Conservation (phyloP, 2,888 invertebrate genomes). For the Calameuta filiformis region DNA sequence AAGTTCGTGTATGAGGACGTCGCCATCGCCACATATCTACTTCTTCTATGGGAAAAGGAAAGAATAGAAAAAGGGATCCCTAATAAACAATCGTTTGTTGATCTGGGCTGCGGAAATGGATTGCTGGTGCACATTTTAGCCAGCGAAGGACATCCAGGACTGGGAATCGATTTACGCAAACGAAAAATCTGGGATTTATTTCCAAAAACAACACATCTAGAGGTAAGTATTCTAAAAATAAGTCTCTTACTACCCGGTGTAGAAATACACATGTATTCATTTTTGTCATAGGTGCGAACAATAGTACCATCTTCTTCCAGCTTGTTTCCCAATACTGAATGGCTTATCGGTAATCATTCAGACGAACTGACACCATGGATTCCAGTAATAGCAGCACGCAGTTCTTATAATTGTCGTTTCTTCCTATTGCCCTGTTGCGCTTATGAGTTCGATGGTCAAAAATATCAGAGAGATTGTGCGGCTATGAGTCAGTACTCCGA, state of each 20-base stretch:
- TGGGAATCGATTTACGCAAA: slow-evolving; percentile 86
- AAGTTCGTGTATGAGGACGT: slow-evolving; percentile 98
- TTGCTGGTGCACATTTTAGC: slow-evolving; percentile 87
- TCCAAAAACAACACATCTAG: slow-evolving; percentile 72
- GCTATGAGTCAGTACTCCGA: slow-evolving; percentile 82
- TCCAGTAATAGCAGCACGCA: slow-evolving; percentile 87
- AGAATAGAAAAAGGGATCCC: slow-evolving; percentile 60
- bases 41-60: slow-evolving; percentile 81
- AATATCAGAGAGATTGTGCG: slow-evolving; percentile 80
- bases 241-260: neutral
- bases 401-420: slow-evolving; percentile 80
- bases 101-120: slow-evolving; percentile 98
- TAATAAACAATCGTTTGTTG: slow-evolving; percentile 79
- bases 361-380: slow-evolving; percentile 99
- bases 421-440: slow-evolving; percentile 96
- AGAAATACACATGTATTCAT: neutral
- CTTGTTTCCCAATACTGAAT: slow-evolving; percentile 80
- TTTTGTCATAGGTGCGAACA: slow-evolving; percentile 70
- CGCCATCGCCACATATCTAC: slow-evolving; percentile 89
- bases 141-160: slow-evolving; percentile 84
- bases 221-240: slow-evolving; percentile 67
- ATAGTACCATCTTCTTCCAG: slow-evolving; percentile 77
- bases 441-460: slow-evolving; percentile 87
- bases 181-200: slow-evolving; percentile 91
- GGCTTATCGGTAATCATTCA: slow-evolving; percentile 98